Evolutionary conservation across 1,140 invertebrate species (phyloP), one percentile per base, ranked within the genome.

Genomic region (Lepidostoma basale): DNA sequence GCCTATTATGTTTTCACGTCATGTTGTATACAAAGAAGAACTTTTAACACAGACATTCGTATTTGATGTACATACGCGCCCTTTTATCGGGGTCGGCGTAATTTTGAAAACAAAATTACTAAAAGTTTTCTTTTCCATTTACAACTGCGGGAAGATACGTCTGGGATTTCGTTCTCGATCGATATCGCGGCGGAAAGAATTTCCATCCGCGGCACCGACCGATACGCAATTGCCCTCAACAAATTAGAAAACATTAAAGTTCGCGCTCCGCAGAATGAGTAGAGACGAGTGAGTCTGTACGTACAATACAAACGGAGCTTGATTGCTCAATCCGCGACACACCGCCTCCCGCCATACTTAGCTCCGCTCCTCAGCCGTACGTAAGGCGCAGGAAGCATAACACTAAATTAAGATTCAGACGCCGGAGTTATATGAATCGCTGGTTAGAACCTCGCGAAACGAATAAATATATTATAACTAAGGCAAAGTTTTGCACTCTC

Each of bases 381-480:
- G n/a, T n/a, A 26, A 54, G 49, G 49, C 49, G 49, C 49, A 33
- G 49, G 49, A 54, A 54, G 49, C 49, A 54, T 54, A 54, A 54
- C 49, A 54, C 49, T 54, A 54, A 54, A 54, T 54, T 54, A 54
- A 54, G 54, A 40, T 22, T 23, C 18, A 54, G 49, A 59, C 23
- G 30, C 40, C 54, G 12, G 36, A 59, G 36, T 40, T 59, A 59
- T 59, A 59, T 40, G 54, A 59, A 40, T 59, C 54, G 25, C 16
- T 42, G 56, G 22, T 42, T 62, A 39, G 40, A 44, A 45, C n/a
- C 59, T 45, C 36, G 59, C 39, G 40, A 28, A 62, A 62, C 42
- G 40, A 30, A 62, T 62, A 62, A 45, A 62, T 45, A 62, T 45
- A 62, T 59, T 59, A 59, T 45, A 45, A 62, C 39, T 42, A 42